Evolutionary conservation across 2,888 invertebrate genomes (phyloP).

Genomic region (Pediacus dermestoides): DNA sequence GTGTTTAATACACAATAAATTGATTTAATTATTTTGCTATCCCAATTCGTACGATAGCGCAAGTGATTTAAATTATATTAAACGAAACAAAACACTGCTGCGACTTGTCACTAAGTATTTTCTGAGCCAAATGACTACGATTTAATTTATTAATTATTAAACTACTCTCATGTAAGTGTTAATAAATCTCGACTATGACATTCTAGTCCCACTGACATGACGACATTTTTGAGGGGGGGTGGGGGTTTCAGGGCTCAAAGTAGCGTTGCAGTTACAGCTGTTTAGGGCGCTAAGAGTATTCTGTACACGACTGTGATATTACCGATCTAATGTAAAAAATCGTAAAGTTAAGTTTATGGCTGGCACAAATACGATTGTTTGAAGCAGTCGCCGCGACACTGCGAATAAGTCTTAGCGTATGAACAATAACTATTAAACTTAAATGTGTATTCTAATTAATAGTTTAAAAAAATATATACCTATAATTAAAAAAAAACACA

Average conservation of each 20-base stretch:
- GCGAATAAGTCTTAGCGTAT: conserved; percentile 45
- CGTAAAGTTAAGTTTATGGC: conserved; percentile 37
- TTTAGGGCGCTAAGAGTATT: conserved; percentile 49
- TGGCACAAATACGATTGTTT: conserved; percentile 34
- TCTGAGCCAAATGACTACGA: conserved; percentile 28
- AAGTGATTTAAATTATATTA: conserved; percentile 22
- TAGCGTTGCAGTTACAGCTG: conserved; percentile 50
- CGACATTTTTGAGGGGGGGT: conserved; percentile 5
- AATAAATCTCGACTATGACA: conserved; percentile 20
- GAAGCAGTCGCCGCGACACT: conserved; percentile 36
- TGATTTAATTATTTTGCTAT: conserved; percentile 30
- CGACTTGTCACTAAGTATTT: conserved; percentile 29
- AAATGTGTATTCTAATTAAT: conserved; percentile 19
- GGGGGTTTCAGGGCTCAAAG: conserved; percentile 14
- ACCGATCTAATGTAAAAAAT: conserved; percentile 41
- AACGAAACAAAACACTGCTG: conserved; percentile 18
- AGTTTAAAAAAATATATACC: conserved; percentile 18
- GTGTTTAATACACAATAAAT: conserved; percentile 19
- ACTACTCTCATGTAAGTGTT: conserved; percentile 18
- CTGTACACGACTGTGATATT: conserved; percentile 50
- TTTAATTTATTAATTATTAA: conserved; percentile 22
- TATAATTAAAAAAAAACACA: conserved; percentile 21
- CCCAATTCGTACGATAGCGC: conserved; percentile 29
- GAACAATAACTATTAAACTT: conserved; percentile 31
- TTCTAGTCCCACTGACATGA: conserved; percentile 27